Evolutionary conservation across 2,888 invertebrate species (phyloP).

Genomic region (Callyntrura sp.): DNA sequence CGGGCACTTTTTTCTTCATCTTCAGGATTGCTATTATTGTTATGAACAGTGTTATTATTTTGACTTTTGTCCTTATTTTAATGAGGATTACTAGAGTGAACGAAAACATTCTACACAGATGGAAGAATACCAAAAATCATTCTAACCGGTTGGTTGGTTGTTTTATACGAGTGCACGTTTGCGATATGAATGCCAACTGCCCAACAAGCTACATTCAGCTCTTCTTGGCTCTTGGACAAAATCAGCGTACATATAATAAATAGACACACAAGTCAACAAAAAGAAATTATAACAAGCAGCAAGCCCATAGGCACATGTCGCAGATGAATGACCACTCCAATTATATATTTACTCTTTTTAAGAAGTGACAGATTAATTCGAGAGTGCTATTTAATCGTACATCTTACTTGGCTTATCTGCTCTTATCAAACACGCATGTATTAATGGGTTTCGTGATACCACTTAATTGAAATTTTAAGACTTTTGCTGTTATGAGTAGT

Average conservation of each 20-base stretch:
- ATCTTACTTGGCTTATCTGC: not conserved
- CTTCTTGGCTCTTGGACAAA: not conserved
- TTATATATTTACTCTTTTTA: not conserved
- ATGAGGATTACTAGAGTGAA: constrained; percentile 10
- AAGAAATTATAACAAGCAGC: too few relatives aligned
- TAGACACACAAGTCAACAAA: too few relatives aligned
- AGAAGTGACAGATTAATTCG: constrained; percentile 6
- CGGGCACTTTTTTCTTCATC: not conserved
- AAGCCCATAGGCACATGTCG: too few relatives aligned
- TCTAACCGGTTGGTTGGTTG: constrained; percentile 36
- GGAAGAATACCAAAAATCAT: constrained; percentile 3
- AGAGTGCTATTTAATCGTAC: constrained; percentile 4
- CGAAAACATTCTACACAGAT: not conserved
- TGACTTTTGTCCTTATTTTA: constrained; percentile 27
- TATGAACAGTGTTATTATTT: constrained; percentile 27
- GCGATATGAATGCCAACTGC: constrained; percentile 6
- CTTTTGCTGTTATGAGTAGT: constrained; percentile 11
- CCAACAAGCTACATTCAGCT: constrained; percentile 6
- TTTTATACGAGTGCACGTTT: too few relatives aligned
- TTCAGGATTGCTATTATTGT: constrained; percentile 21
- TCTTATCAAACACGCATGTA: not conserved
- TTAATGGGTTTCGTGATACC: constrained; percentile 15
- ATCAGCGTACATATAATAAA: not conserved
- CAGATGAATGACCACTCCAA: not conserved
- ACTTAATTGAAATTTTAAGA: constrained; percentile 41